Base-by-base conservation (phyloP, 2,888 invertebrate species). In the Drosophila differens region DNA sequence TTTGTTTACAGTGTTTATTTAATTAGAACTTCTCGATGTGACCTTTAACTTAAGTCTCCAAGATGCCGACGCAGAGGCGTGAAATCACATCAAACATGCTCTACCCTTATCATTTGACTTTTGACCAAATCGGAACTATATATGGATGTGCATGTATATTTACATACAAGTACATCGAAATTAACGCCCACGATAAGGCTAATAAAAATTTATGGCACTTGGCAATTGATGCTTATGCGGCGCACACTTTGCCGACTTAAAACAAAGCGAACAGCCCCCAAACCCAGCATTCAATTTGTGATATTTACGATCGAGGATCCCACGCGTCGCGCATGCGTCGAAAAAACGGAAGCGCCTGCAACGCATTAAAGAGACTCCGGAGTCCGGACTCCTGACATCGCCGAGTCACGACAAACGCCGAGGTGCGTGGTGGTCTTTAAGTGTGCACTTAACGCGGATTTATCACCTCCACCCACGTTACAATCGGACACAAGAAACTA, bases 391-490 rank as follows among this genome's bases (percentile, higher is more conserved):
- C 59, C 30, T 37, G 37, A 32, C 41, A 37, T 4, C 39, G 16
- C 25, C 33, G n/a, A 55, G 55, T 57, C 55, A 55, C 64, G 60
- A 25, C 39, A 28, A 53, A 32, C 62, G 41, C 22, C 28, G 35
- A 52, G 52, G 39, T 53, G 74, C 69, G 75, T 47, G 47, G 47
- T 47, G 47, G 25, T 83, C 85, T 80, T 90, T 91, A 91, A 91
- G 81, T 82, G 84, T 37, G 41, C 90, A 90, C 89, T 91, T 91
- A 91, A 92, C 83, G 74, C 82, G 84, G 91, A 91, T 91, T 91
- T 91, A 91, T 92, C 83, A 89, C 90, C 85, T 81, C 70, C 91
- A 81, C 89, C 91, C 82, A 91, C 81, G 71, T 63, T 7, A 71
- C 33, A 65, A 63, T 37, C 62, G 59, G 5, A 16, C 44, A 58